Conservation (phyloP, 2,888 invertebrate species). For the Mythimna pallens region DNA sequence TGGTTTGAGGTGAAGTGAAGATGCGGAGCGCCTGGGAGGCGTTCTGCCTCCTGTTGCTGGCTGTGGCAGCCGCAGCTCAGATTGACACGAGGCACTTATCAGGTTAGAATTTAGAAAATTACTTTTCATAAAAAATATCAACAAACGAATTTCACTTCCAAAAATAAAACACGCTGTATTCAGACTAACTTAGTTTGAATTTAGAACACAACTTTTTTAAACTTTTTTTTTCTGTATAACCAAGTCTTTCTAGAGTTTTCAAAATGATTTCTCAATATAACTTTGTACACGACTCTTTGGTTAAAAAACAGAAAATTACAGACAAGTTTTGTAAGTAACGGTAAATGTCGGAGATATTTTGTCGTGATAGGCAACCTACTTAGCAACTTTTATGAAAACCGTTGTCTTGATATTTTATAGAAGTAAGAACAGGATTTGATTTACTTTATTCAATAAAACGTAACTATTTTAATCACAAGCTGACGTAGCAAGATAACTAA, state of each 20-base stretch:
- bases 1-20: conserved; percentile 82
- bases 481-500: conserved; percentile 2
- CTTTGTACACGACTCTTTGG: conserved; percentile 10
- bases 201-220: conserved; percentile 20
- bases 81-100: conserved; percentile 86
- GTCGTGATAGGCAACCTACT: conserved; percentile 57
- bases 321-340: conserved; percentile 45
- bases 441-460: conserved; percentile 8
- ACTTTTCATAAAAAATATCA: background rate
- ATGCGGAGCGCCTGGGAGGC: conserved; percentile 88
- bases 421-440: conserved; percentile 23
- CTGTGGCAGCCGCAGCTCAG: conserved; percentile 81
- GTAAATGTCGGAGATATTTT: conserved; percentile 47
- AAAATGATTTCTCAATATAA: background rate
- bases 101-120: conserved; percentile 74
- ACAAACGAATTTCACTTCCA: background rate
- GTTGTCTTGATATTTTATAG: conserved; percentile 31
- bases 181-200: conserved; percentile 15
- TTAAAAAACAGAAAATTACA: conserved; percentile 14
- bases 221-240: background rate
- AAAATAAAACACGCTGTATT: conserved; percentile 7
- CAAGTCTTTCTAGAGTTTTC: background rate
- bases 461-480: background rate
- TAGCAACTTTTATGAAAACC: conserved; percentile 48
- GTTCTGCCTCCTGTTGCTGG: conserved; percentile 84